Conservation (phyloP, 2,888 invertebrate species). For the Andrena flavipes region DNA sequence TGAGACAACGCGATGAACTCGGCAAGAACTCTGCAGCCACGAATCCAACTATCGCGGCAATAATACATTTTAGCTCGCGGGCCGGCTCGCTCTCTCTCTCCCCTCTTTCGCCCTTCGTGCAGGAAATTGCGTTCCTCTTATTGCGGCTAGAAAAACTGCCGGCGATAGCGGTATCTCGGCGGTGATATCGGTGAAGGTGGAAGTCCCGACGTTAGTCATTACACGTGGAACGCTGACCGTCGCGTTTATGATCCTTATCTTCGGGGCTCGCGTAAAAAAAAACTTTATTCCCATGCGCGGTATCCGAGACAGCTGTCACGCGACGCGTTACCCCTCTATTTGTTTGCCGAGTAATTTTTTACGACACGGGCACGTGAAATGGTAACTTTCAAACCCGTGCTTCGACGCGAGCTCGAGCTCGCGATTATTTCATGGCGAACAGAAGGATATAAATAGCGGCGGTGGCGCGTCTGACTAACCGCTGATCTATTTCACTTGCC, state of each 20-base stretch:
- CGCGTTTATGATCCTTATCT: constrained; percentile 54
- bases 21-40: not conserved
- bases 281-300: constrained; percentile 48
- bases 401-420: constrained; percentile 3
- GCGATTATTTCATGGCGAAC: constrained; percentile 23
- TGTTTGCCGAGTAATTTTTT: constrained; percentile 54
- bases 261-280: constrained; percentile 15
- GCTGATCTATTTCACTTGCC: too few relatives aligned
- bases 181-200: constrained; percentile 26
- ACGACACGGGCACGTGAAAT: constrained; percentile 45
- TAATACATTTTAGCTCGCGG: constrained; percentile 6
- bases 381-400: not conserved
- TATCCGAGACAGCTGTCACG: constrained; percentile 55
- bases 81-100: not conserved
- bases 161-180: constrained; percentile 41
- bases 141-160: constrained; percentile 14
- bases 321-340: constrained; percentile 50
- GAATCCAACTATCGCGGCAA: constrained; percentile 11
- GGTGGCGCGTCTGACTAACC: too few relatives aligned
- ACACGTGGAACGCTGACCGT: constrained; percentile 35
- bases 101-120: not conserved
- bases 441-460: too few relatives aligned
- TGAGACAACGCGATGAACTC: constrained; percentile 24
- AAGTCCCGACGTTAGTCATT: constrained; percentile 44
- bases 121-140: constrained; percentile 24